A percentile compares a stretch with the other conserved stretches of the same genome.
phyloP scores from a whole-genome alignment of 2,797 vertebrate species.

The Mycteria americana region DNA sequence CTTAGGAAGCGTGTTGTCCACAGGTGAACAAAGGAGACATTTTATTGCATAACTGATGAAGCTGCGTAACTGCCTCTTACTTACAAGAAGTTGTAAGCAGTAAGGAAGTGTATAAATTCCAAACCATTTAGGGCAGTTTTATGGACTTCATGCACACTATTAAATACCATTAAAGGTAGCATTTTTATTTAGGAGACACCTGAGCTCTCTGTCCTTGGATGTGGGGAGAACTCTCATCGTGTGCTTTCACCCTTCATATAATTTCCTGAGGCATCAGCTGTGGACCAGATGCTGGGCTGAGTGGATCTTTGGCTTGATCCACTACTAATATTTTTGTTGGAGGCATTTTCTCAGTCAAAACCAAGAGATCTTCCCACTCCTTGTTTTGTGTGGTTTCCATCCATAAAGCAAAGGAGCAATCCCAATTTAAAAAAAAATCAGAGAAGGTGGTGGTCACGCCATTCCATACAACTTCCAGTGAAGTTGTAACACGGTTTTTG shows the following conservation, averaged over 20 bases:
- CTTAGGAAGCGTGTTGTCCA: neutral
- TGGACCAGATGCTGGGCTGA: neutral
- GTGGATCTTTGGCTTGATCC: neutral
- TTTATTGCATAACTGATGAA: neutral
- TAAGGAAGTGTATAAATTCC: neutral
- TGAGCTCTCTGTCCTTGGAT: neutral
- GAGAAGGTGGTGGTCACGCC: neutral
- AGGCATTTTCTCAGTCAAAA: neutral
- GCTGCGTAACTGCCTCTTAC: neutral
- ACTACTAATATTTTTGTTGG: neutral
- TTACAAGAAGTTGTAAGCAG: neutral
- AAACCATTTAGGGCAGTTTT: neutral
- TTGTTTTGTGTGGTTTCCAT: neutral
- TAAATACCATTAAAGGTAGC: neutral
- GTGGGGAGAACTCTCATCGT: accelerated
- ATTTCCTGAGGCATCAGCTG: neutral
- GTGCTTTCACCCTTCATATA: neutral
- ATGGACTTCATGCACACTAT: neutral
- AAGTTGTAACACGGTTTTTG: neutral
- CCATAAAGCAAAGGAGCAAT: neutral
- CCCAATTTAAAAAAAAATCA: neutral
- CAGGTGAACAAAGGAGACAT: neutral
- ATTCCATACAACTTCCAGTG: neutral
- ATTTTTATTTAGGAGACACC: neutral
- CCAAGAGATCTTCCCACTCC: neutral